Evolutionary conservation across 37 sponge, comb jelly and placozoan genomes (phyloP).

Genomic region (Hormiphora californensis): DNA sequence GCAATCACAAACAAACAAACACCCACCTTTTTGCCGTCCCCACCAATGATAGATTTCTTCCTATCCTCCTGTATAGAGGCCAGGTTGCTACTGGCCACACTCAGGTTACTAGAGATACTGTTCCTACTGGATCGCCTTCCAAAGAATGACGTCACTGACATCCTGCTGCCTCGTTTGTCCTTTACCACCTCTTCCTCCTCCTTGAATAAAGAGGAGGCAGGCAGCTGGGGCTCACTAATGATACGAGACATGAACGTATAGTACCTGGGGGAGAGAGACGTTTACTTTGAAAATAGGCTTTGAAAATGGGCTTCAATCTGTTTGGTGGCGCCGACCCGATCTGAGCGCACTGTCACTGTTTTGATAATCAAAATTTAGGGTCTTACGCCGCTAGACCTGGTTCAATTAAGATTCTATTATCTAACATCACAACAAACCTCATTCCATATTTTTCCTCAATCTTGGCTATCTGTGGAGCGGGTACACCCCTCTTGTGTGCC

Average conservation of each 20-base stretch:
- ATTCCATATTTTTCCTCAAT: conserved; percentile 4
- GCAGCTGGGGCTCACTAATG: background rate
- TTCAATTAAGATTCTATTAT: no score
- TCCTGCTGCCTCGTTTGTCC: background rate
- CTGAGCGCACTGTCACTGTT: no score
- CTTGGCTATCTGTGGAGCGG: background rate
- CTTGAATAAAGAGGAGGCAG: background rate
- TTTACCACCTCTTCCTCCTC: background rate
- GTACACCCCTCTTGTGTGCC: conserved; percentile 6
- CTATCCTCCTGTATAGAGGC: background rate
- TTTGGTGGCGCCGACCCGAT: no score
- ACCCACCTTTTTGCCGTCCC: background rate
- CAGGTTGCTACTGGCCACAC: background rate
- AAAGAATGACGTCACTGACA: conserved; percentile 7
- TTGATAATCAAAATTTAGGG: no score
- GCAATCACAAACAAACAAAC: no score
- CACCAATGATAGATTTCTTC: background rate
- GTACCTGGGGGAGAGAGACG: no score
- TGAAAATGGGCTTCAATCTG: no score
- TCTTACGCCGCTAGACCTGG: no score
- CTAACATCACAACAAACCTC: no score
- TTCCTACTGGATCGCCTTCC: background rate
- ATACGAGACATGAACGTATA: background rate
- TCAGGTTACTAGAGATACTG: background rate
- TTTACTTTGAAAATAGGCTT: no score